Conservation (phyloP, 2,797 vertebrate species). For the Tangara arthus region DNA sequence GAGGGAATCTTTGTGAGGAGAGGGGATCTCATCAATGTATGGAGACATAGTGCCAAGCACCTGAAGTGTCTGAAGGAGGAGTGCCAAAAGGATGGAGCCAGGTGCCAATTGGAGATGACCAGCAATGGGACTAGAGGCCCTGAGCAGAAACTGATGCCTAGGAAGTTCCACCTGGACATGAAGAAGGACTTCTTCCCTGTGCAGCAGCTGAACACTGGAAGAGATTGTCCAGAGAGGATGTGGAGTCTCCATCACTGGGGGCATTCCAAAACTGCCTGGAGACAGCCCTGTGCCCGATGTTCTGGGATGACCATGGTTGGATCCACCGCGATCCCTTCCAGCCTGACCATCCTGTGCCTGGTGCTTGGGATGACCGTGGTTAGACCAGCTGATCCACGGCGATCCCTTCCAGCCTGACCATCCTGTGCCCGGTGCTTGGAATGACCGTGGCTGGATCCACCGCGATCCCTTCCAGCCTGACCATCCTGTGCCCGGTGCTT, state of each 20-base stretch:
- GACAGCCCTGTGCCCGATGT: accelerated
- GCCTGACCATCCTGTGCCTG: neutral
- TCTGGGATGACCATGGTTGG: accelerated
- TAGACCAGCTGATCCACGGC: accelerated
- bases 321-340: neutral
- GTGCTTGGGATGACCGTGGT: accelerated
- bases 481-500: neutral
- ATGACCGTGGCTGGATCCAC: too few species aligned
- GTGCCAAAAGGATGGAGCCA: neutral
- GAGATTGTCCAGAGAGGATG: neutral
- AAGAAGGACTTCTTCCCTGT: neutral
- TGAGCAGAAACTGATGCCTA: neutral
- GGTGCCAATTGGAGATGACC: too few species aligned
- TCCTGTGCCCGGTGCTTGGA: accelerated
- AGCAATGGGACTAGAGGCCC: neutral
- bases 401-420: neutral
- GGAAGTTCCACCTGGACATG: neutral
- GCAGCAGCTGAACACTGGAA: neutral
- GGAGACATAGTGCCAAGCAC: neutral
- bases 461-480: too few species aligned
- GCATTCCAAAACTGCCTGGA: too few species aligned
- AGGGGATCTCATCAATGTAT: neutral
- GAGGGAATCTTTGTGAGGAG: neutral
- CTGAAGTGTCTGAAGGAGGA: neutral
- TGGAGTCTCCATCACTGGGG: neutral